These are phyloP conservation scores for Paramacrobiotus metropolitanus DNA, from an alignment of 1,140 invertebrate genomes.

Conservation along the genomic window DNA sequence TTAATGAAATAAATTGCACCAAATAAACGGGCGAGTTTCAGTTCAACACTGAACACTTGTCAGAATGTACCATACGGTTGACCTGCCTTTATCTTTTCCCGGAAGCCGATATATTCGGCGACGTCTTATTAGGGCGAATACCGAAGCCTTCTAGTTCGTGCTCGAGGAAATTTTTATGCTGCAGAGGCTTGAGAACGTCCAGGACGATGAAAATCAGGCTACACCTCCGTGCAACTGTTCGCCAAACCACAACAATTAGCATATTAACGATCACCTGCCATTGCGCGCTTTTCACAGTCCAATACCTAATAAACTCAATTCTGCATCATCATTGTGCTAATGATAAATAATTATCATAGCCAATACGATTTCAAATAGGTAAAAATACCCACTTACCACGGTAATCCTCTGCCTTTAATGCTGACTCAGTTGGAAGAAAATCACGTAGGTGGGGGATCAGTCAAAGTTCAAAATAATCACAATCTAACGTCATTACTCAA, in stretches of 20 bases:
- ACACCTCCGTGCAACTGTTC: slow-evolving; percentile 74
- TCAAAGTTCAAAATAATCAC: no score
- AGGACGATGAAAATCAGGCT: slow-evolving; percentile 93
- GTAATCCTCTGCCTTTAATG: no score
- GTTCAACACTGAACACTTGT: background rate
- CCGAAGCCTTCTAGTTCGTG: slow-evolving; percentile 98
- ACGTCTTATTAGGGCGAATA: slow-evolving; percentile 78
- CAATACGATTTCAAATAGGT: background rate
- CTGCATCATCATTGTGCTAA: no score
- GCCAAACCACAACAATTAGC: slow-evolving; percentile 7
- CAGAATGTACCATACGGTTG: slow-evolving; percentile 36
- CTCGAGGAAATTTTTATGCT: slow-evolving; percentile 85
- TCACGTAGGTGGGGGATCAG: no score
- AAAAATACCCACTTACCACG: no score
- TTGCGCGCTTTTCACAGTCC: no score
- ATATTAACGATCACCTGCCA: background rate
- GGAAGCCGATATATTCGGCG: slow-evolving; percentile 87
- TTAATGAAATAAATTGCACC: background rate
- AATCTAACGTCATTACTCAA: no score
- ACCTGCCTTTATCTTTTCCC: slow-evolving; percentile 96
- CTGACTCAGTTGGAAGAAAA: no score
- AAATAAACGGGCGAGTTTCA: slow-evolving; percentile 9
- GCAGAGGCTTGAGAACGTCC: slow-evolving; percentile 87
- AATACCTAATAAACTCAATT: no score
- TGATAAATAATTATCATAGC: no score